These are phyloP conservation scores for Toxostoma redivivum DNA, from an alignment of 2,113 vertebrate species.

Conservation along the genomic window DNA sequence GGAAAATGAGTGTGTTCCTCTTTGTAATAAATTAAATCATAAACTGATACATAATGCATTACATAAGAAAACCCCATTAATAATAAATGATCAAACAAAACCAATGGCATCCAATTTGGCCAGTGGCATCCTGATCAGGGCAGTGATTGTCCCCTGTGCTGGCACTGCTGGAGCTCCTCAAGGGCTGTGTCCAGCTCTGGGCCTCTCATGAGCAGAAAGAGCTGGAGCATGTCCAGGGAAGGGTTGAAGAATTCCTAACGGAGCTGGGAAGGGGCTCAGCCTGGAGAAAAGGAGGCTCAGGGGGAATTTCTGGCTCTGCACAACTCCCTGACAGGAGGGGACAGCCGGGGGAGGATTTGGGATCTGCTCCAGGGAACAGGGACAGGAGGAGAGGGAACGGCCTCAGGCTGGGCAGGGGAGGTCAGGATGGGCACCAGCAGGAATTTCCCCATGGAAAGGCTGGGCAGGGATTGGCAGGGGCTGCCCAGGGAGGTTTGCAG, in stretches of 20 bases:
- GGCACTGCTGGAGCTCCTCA: background rate
- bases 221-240: accelerated
- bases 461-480: background rate
- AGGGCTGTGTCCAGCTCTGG: background rate
- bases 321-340: background rate
- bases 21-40: background rate
- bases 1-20: background rate
- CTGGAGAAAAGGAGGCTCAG: background rate
- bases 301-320: background rate
- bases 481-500: background rate
- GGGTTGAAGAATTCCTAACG: background rate
- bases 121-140: background rate
- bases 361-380: background rate
- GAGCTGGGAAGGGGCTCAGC: background rate
- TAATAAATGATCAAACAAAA: background rate
- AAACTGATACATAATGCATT: background rate
- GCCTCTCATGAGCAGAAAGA: background rate
- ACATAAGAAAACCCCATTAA: background rate
- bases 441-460: background rate
- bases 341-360: accelerated
- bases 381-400: background rate
- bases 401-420: background rate
- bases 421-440: accelerated
- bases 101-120: background rate
- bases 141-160: background rate